Percentiles rank a stretch among this genome's conserved stretches.
phyloP scores from a whole-genome alignment of 2,888 invertebrate genomes.

The Aleiodes leptofemur region DNA sequence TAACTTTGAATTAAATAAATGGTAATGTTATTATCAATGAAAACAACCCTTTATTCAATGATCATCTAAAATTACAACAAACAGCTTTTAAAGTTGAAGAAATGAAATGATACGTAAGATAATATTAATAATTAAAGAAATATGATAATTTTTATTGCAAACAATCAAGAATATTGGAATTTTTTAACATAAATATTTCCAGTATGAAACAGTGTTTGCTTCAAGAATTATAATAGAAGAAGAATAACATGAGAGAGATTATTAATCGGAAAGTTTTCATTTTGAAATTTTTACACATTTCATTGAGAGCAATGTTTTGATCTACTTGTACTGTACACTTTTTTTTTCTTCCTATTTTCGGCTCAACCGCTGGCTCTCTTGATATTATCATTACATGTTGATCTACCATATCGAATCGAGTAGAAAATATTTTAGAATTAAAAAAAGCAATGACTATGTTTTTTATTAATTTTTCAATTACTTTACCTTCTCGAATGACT shows the following conservation, averaged over 20 bases:
- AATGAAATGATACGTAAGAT: conserved; percentile 22
- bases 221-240: background rate
- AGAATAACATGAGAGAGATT: background rate
- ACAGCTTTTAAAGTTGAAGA: background rate
- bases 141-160: conserved; percentile 1
- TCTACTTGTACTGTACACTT: conserved; percentile 22
- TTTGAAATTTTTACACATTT: background rate
- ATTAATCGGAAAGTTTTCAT: background rate
- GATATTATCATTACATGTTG: background rate
- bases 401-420: background rate
- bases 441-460: no score
- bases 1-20: conserved; percentile 2
- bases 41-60: conserved; percentile 53
- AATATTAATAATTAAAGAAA: conserved; percentile 24
- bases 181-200: background rate
- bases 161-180: background rate
- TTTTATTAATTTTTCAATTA: no score
- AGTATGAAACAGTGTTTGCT: conserved; percentile 3
- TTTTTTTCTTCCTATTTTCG: background rate
- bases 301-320: background rate
- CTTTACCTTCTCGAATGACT: no score
- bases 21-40: conserved; percentile 9
- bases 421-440: background rate
- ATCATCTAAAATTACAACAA: conserved; percentile 30
- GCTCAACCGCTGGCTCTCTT: conserved; percentile 10